A percentile compares a stretch with the other conserved stretches of the same genome.
Evolutionary conservation across 1,140 invertebrate genomes (phyloP).

Genomic region (Drosophila nikananu): DNA sequence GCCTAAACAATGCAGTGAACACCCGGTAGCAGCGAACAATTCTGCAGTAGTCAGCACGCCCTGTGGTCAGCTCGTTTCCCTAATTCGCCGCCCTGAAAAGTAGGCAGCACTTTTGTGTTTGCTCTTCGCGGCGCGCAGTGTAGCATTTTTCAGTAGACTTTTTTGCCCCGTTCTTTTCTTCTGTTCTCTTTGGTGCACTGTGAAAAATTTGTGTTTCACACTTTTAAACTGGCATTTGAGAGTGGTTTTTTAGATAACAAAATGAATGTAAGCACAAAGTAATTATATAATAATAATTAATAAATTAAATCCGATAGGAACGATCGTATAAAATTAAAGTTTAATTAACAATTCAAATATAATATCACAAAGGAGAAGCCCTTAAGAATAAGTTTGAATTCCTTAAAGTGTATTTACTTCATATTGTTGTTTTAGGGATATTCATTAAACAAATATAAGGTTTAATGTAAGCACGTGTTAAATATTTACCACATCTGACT

Average conservation of each 20-base stretch:
- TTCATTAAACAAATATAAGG: background rate
- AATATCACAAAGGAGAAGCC: too few relatives aligned
- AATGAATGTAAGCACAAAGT: background rate
- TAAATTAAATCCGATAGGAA: background rate
- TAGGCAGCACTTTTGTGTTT: slow-evolving; percentile 60
- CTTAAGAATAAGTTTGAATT: background rate
- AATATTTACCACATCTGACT: background rate
- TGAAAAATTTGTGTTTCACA: background rate
- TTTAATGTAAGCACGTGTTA: background rate
- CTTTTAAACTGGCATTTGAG: too few relatives aligned
- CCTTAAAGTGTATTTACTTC: too few relatives aligned
- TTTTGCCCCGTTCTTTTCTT: background rate
- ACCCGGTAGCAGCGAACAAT: slow-evolving; percentile 23
- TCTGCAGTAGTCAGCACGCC: slow-evolving; percentile 25
- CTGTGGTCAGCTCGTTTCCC: slow-evolving; percentile 63
- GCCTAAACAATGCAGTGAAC: slow-evolving; percentile 38
- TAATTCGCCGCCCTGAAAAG: slow-evolving; percentile 24
- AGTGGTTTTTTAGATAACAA: background rate
- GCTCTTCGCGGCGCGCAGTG: slow-evolving; percentile 63
- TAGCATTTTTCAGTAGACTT: slow-evolving; percentile 6
- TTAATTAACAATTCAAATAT: background rate
- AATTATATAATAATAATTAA: too few relatives aligned
- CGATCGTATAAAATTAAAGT: too few relatives aligned
- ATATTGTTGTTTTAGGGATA: background rate
- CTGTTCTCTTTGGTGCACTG: slow-evolving; percentile 15